Evolutionary conservation across 2,113 vertebrate genomes (phyloP), one percentile per base, ranked within the genome.

Genomic region (sheep (Ovis aries)): DNA sequence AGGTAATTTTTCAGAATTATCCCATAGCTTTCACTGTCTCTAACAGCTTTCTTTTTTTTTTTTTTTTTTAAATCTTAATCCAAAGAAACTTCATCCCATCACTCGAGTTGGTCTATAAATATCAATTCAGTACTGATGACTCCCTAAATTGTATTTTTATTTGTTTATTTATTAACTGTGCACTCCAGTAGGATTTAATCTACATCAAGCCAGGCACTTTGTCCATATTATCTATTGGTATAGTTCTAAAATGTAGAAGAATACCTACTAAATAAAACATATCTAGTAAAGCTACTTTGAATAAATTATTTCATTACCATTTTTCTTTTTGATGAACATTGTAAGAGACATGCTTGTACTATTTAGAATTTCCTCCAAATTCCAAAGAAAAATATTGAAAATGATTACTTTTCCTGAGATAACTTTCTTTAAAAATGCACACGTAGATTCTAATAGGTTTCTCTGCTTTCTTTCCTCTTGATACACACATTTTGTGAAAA

Each of bases 161-260:
- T 59, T 97, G 16, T 91, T 77, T 85, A 88, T 83, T 97, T 86
- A 81, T 53, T 95, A 78, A 33, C 27, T 84, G 62, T 74, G 71
- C 11, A 78, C 27, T 92, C 27, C 5, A 87, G 4, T 82, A 84
- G 13, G 13, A 57, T 62, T 50, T 87, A 64, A n/a, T 52, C 19
- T 93, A 25, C 7, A 80, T 90, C 27, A 90, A 60, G 3, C 25
- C 14, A 43, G 8, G 19, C 5, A 36, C 8, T 71, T 83, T 21
- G 19, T 62, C 60, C 33, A 25, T 59, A 87, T 64, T 92, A 2
- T 23, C 85, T 91, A 85, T 67, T 43, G 8, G 2, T 88, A 1
- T 53, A 36, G 3, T 59, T 91, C 29, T 48, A 85, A 91, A 95
- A 80, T 55, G 33, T 8, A 82, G 13, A 62, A 13, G 7, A 55